Conservation (phyloP, 2,113 vertebrate genomes). For the Microtus richardsoni region DNA sequence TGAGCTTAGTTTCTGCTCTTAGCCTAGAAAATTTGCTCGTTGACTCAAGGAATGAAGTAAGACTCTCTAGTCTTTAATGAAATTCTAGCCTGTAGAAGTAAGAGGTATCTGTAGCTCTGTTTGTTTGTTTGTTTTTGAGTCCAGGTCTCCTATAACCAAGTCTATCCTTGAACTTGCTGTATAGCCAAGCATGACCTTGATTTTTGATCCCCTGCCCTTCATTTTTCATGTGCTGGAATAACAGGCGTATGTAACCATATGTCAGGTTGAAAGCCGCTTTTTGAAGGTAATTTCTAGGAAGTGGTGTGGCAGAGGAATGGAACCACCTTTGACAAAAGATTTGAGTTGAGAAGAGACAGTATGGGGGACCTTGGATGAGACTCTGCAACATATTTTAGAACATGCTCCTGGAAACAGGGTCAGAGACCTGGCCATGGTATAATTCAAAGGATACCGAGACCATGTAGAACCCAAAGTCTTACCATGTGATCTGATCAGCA, state of each 20-base stretch:
- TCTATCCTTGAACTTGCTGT: not conserved
- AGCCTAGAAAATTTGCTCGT: not conserved
- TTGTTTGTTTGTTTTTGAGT: not conserved
- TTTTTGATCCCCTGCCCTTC: not conserved
- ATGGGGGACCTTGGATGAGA: not conserved
- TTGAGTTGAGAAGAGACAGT: not conserved
- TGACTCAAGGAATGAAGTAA: not conserved
- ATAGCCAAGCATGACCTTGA: not conserved
- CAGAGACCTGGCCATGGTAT: not conserved
- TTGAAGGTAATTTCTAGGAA: not conserved
- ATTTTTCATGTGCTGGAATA: not conserved
- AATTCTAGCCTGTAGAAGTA: not conserved
- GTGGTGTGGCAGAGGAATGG: not conserved
- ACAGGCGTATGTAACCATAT: not conserved
- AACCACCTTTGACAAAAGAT: not conserved
- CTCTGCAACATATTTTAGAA: not conserved
- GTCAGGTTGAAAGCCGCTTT: not conserved
- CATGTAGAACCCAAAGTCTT: not conserved
- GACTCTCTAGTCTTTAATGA: not conserved
- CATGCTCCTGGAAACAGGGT: not conserved
- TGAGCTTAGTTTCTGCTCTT: not conserved
- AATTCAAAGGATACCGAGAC: not conserved
- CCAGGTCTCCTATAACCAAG: not conserved
- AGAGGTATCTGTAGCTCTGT: no score
- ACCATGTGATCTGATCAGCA: not conserved